These are phyloP conservation scores for Megalops cyprinoides DNA, from an alignment of 2,797 vertebrate genomes.

Conservation along the genomic window DNA sequence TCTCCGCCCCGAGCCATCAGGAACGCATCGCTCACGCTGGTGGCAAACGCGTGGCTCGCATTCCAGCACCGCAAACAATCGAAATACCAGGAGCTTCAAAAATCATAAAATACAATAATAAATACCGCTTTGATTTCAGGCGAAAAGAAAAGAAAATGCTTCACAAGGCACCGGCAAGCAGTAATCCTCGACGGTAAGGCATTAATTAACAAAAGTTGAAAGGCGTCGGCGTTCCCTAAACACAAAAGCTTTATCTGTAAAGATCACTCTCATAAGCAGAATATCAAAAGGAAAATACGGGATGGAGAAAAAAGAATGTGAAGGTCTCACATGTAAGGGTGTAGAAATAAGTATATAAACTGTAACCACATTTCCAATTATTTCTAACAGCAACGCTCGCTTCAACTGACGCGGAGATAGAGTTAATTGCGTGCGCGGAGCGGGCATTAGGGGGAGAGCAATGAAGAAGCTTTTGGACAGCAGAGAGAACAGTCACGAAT, in stretches of 20 bases:
- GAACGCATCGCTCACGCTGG: slow-evolving; percentile 59
- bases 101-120: too few relatives aligned
- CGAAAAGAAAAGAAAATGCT: slow-evolving; percentile 37
- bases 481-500: slow-evolving; percentile 60
- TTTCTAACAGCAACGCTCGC: background rate
- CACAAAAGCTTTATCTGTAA: background rate
- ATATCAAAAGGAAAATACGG: background rate
- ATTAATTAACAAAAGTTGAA: slow-evolving; percentile 31
- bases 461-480: slow-evolving; percentile 47
- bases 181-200: slow-evolving; percentile 27
- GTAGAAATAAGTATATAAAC: background rate
- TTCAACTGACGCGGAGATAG: background rate
- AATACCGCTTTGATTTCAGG: slow-evolving; percentile 49
- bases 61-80: slow-evolving; percentile 51
- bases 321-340: background rate
- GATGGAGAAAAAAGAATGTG: background rate
- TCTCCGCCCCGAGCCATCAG: slow-evolving; percentile 59
- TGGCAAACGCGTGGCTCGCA: slow-evolving; percentile 61
- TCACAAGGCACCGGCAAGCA: slow-evolving; percentile 23
- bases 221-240: background rate
- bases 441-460: slow-evolving; percentile 24
- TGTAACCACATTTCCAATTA: background rate
- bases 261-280: background rate
- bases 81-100: slow-evolving; percentile 29
- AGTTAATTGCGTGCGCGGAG: background rate